Conservation (phyloP, 2,113 vertebrate genomes). For the Pollimyrus isidori region DNA sequence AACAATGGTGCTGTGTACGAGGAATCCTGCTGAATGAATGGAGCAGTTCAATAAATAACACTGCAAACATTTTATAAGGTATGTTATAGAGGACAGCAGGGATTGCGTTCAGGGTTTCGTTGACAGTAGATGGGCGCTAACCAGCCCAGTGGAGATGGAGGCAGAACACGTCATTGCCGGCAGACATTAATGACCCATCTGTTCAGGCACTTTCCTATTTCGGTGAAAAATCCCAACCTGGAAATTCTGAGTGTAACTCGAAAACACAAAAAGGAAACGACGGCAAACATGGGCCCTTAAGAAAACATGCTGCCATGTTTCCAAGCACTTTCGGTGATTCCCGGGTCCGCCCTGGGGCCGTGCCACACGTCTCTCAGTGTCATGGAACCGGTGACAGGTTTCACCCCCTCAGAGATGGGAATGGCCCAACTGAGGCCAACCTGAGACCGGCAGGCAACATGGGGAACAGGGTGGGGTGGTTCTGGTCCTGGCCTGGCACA, state of each 20-base stretch:
- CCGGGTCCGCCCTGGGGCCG: slow-evolving; percentile 15
- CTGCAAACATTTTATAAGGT: background rate
- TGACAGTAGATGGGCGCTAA: background rate
- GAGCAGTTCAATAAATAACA: background rate
- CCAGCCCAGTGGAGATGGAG: background rate
- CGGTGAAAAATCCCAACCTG: slow-evolving; percentile 38
- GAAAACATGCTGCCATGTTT: slow-evolving; percentile 45
- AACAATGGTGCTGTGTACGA: background rate
- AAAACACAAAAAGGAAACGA: slow-evolving; percentile 55
- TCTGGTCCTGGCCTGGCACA: background rate
- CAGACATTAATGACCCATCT: slow-evolving; percentile 25
- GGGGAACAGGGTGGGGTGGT: background rate
- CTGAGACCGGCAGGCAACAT: background rate
- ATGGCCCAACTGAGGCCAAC: background rate
- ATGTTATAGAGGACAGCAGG: background rate
- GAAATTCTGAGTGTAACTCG: slow-evolving; percentile 50
- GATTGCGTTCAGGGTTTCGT: background rate
- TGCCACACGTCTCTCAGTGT: slow-evolving; percentile 11
- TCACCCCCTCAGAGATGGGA: background rate
- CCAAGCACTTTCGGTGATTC: slow-evolving; percentile 22
- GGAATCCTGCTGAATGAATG: background rate
- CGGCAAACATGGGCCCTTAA: slow-evolving; percentile 45
- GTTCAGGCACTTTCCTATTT: slow-evolving; percentile 30
- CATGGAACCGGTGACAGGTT: slow-evolving; percentile 14
- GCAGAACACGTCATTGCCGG: slow-evolving; percentile 14